Evolutionary conservation across 2,797 vertebrate species (phyloP), one percentile per base, ranked within the genome.

Genomic region (Acanthurus lineatus): DNA sequence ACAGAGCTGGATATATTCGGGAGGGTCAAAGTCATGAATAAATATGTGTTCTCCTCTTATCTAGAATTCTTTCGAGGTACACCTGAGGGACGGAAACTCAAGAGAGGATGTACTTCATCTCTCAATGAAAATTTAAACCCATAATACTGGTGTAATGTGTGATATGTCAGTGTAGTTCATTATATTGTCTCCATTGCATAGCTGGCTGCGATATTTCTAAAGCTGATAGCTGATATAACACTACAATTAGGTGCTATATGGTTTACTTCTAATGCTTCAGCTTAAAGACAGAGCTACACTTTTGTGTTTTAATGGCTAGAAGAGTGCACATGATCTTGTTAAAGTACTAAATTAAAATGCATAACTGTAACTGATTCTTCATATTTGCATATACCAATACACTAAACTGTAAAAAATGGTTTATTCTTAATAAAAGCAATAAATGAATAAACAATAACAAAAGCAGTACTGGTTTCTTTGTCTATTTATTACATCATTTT

Each of bases 21-120:
- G 3, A 90, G 51, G 69, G 89, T 93, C 45, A 95, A 94, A 77
- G 78, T 94, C 60, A 92, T 94, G 90, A 94, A 94, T 76, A 91
- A 89, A 63, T 93, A 94, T 0, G 89, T 84, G 14, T 94, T 94
- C 60, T 91, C 91, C 14, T 92, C 94, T 40, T 94, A 86, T 54
- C 66, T 94, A 0, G 89, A 94, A 40, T 94, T 76, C 80, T 94
- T 94, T 53, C 80, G 90, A 63, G 93, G 93, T 10, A 93, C 92
- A 1, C 83, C 90, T 1, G 93, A 94, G 53, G 93, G 93, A 25
- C 92, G 79, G 77, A 93, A 91, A 59, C 88, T 94, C 19, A 90
- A 91, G 38, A 88, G 82, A 62, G 92, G 93, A 44, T 94, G 93
- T 51, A 2, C 65, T 49, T 19, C 54, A 0, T 52, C 58, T 11